phyloP scores from a whole-genome alignment of 2,888 invertebrate species.

The Teleogryllus oceanicus region DNA sequence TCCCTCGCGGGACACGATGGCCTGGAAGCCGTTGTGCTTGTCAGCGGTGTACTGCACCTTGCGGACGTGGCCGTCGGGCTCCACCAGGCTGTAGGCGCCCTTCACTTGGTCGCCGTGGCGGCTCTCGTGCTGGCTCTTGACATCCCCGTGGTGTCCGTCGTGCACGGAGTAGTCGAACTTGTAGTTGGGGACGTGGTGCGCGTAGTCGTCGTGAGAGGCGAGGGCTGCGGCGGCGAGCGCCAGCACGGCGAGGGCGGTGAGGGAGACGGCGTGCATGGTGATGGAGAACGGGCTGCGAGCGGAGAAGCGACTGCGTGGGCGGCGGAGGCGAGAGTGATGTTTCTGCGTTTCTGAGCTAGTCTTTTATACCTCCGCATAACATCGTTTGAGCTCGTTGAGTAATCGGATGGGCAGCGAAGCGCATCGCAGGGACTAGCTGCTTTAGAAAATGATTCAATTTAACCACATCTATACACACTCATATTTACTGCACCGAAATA shows the following conservation, averaged over 20 bases:
- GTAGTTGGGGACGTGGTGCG: not conserved
- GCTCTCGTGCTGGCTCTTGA: constrained; percentile 9
- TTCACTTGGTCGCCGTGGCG: not conserved
- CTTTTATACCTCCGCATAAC: not conserved
- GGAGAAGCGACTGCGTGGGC: not conserved
- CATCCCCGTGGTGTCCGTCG: not conserved
- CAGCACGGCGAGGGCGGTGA: not conserved
- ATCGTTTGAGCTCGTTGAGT: not conserved
- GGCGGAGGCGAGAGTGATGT: not conserved
- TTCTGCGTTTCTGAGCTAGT: not conserved
- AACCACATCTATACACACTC: no score
- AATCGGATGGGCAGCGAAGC: not conserved
- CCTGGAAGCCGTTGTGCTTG: not conserved
- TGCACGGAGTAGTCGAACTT: not conserved
- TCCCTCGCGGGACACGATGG: not conserved
- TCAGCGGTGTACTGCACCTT: constrained; percentile 1
- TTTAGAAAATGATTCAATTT: no score
- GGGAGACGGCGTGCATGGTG: not conserved
- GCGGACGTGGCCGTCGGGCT: not conserved
- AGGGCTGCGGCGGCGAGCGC: not conserved
- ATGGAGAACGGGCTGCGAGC: not conserved
- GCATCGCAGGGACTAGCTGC: not conserved
- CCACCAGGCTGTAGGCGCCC: constrained; percentile 7
- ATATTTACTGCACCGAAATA: no score
- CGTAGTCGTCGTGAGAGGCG: not conserved